Evolutionary conservation across 2,888 invertebrate species (phyloP), one percentile per base, ranked within the genome.

Genomic region (Unio delphinus): DNA sequence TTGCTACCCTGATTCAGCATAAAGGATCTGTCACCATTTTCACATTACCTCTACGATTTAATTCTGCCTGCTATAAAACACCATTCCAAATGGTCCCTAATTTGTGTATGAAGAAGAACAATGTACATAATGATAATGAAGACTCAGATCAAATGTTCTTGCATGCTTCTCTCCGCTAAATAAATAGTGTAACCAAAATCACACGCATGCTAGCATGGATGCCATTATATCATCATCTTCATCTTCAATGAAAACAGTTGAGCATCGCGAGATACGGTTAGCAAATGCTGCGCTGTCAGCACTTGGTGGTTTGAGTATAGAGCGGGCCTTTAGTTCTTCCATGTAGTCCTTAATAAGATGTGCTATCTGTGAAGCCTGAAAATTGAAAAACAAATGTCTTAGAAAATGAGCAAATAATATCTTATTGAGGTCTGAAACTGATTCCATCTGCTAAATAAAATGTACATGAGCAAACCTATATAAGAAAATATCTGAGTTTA

Each of bases 311-410:
- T 72, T 68, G 54, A 83, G 73, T 67, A 82, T 66, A 63, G 75
- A 81, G 11, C 81, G 77, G 15, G 78, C 72, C 73, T 86, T 81
- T 54, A 86, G 73, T 64, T 86, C 84, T 20, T 80, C 81, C 60
- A 83, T 83, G 74, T 97, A 97, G 91, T 97, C 97, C 88, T 95
- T 94, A 84, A 97, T 96, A 76, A 97, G 92, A 70, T 95, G 96
- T 70, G 96, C 95, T 88, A 97, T 96, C 91, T 97, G 96, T 91
- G 95, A 95, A 73, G 96, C 96, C 95, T 97, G 91, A n/a, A 85
- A 7, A 82, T 70, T 72, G 63, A 73, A 59, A 26, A 8, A 23
- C 60, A 64, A 55, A 45, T 45, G 15, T 45, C 45, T 45, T 15
- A 45, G 7, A 55, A 67, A 67, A 23, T 15, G 11, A 54, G 28